Evolutionary conservation across 2,113 vertebrate species (phyloP), one percentile per base, ranked within the genome.

Genomic region (Sapayoa aenigma): DNA sequence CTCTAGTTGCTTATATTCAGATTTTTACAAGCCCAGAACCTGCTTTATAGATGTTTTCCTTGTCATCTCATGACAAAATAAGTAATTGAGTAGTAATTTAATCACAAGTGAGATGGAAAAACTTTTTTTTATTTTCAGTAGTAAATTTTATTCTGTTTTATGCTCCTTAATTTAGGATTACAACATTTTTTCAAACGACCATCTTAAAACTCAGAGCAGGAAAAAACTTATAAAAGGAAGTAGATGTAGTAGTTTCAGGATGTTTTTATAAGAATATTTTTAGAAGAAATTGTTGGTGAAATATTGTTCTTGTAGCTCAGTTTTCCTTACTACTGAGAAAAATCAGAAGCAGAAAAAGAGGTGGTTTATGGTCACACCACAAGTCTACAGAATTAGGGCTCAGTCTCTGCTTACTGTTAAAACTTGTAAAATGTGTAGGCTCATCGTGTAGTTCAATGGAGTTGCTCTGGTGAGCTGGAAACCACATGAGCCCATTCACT

Each of bases 301-400:
- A 93, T 95, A 95, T 86, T 96, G 88, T 93, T 94, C 80, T 94
- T 93, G 80, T 94, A 96, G 79, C 69, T 94, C 86, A 93, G 90
- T 94, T 96, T 96, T 96, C 80, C 92, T 91, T 92, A 96, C 93
- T 89, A 58, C 53, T 88, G 87, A 96, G 90, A 88, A 96, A 95
- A 97, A 96, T 95, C 80, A 95, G 93, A 96, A 96, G 95, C 90
- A 93, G 93, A 95, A 95, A 96, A 96, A 58, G 79, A 94, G 94
- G 92, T 93, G 93, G 94, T 95, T 96, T 95, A 65, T 97, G 95
- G 92, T 95, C 93, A 86, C 62, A 97, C 92, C 93, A 52, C 85
- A 96, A 92, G 16, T 33, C 76, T 87, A 30, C 67, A 67, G 72
- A 92, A 84, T 84, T 90, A 90, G 44, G 72, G 68, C 52, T 92